Percentiles rank a stretch among this genome's conserved stretches.
Evolutionary conservation across 2,113 vertebrate species (phyloP).

Genomic region (Antennarius striatus): DNA sequence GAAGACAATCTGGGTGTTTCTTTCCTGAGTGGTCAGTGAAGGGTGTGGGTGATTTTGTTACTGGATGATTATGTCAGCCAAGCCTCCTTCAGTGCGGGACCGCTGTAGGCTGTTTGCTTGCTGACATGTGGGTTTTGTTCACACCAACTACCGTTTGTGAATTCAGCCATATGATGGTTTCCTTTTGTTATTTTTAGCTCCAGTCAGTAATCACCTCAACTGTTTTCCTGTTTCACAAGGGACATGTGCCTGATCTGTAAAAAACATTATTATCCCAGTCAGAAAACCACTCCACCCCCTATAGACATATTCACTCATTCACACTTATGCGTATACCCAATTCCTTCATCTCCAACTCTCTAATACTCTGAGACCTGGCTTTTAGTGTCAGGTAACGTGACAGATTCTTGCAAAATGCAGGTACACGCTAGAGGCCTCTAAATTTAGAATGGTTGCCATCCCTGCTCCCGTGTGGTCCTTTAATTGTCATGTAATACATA

Average conservation of each 20-base stretch:
- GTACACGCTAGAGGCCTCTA: conserved; percentile 76
- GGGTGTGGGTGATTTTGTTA: conserved; percentile 62
- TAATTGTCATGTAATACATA: conserved; percentile 58
- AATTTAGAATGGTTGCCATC: conserved; percentile 71
- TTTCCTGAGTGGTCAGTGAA: conserved; percentile 70
- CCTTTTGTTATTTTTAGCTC: conserved; percentile 4
- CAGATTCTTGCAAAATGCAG: conserved; percentile 76
- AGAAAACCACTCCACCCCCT: conserved; percentile 41
- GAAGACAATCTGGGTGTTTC: conserved; percentile 72
- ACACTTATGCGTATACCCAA: conserved; percentile 11
- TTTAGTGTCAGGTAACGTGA: conserved; percentile 73
- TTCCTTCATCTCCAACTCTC: conserved; percentile 23
- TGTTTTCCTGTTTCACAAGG: conserved; percentile 32
- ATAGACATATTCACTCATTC: conserved; percentile 11
- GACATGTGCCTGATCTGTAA: conserved; percentile 44
- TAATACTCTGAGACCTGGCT: conserved; percentile 52
- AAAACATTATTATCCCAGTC: conserved; percentile 43
- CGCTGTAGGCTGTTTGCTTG: conserved; percentile 8
- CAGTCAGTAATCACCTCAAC: conserved; percentile 31
- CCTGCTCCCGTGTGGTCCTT: conserved; percentile 58
- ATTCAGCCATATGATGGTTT: conserved; percentile 17
- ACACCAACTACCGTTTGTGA: conserved; percentile 3
- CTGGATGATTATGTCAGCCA: conserved; percentile 42
- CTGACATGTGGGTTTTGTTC: conserved; percentile 23
- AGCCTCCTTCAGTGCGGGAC: conserved; percentile 34